A percentile compares a stretch with the other conserved stretches of the same genome.
These are phyloP conservation scores for Neuroterus valhalla DNA, from an alignment of 1,140 invertebrate genomes.

Conservation along the genomic window DNA sequence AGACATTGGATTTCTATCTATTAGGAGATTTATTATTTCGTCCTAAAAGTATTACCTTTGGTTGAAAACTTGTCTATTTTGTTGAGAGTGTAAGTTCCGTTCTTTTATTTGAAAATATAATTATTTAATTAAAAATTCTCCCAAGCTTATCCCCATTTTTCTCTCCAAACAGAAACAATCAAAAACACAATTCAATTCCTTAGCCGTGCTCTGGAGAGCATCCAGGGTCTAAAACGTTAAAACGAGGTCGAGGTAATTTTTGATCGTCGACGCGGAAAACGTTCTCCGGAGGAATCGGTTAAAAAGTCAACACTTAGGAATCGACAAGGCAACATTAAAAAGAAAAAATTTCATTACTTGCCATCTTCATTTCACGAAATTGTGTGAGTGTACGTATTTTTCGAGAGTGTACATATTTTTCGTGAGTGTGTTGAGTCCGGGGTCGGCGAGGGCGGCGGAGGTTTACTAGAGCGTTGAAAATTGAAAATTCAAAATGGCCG, in stretches of 20 bases:
- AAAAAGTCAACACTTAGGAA: slow-evolving; percentile 33
- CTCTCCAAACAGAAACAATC: too few species aligned
- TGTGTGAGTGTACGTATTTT: slow-evolving; percentile 35
- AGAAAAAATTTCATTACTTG: background rate
- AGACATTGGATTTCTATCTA: too few species aligned
- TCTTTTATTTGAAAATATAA: too few species aligned
- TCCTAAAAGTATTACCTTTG: too few species aligned
- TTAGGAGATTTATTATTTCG: too few species aligned
- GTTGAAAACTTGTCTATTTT: too few species aligned
- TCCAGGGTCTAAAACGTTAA: background rate
- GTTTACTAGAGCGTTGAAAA: slow-evolving; percentile 76
- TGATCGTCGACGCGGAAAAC: slow-evolving; percentile 19
- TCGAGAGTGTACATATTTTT: slow-evolving; percentile 44
- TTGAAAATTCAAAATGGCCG: slow-evolving; percentile 77
- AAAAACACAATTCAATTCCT: background rate
- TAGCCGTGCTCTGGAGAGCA: background rate
- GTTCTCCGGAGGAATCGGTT: background rate
- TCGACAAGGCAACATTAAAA: slow-evolving; percentile 11
- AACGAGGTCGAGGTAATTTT: background rate
- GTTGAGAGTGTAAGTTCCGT: too few species aligned
- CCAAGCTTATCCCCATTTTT: too few species aligned
- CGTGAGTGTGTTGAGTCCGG: slow-evolving; percentile 40
- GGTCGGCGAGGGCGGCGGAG: slow-evolving; percentile 56
- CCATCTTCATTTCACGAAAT: background rate
- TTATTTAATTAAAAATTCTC: too few species aligned